A percentile compares a stretch with the other conserved stretches of the same genome.
Conservation (phyloP, 2,797 vertebrate species). For the Danio choprae region DNA sequence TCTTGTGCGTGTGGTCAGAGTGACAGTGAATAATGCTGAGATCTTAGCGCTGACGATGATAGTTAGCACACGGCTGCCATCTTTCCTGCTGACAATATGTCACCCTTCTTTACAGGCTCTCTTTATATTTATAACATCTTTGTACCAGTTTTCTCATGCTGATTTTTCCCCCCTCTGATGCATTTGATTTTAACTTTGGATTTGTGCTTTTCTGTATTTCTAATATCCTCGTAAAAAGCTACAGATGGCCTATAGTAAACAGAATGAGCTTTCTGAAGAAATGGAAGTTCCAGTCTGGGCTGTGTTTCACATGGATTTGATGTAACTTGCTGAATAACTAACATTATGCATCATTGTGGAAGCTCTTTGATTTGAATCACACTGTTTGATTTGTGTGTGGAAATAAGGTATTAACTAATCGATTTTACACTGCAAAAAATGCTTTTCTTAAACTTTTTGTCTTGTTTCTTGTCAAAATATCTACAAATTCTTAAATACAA, state of each 20-base stretch:
- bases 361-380: too few relatives aligned
- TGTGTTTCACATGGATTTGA: too few relatives aligned
- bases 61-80: conserved; percentile 39
- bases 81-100: conserved; percentile 27
- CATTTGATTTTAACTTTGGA: neutral
- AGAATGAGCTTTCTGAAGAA: too few relatives aligned
- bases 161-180: neutral
- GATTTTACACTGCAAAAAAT: too few relatives aligned
- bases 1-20: conserved; percentile 38
- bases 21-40: conserved; percentile 48
- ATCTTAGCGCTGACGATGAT: conserved; percentile 26
- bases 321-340: too few relatives aligned
- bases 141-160: neutral
- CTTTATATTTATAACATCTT: conserved; percentile 30
- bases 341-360: too few relatives aligned
- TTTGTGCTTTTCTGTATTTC: neutral
- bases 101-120: conserved; percentile 11
- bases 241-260: neutral
- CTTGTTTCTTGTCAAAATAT: too few relatives aligned
- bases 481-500: too few relatives aligned
- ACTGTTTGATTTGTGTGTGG: too few relatives aligned
- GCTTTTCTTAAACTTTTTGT: too few relatives aligned
- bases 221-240: neutral
- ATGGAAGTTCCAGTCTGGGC: too few relatives aligned
- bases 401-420: too few relatives aligned